Evolutionary conservation across 2,113 vertebrate species (phyloP), one percentile per base, ranked within the genome.

Genomic region (Apodemus sylvaticus): DNA sequence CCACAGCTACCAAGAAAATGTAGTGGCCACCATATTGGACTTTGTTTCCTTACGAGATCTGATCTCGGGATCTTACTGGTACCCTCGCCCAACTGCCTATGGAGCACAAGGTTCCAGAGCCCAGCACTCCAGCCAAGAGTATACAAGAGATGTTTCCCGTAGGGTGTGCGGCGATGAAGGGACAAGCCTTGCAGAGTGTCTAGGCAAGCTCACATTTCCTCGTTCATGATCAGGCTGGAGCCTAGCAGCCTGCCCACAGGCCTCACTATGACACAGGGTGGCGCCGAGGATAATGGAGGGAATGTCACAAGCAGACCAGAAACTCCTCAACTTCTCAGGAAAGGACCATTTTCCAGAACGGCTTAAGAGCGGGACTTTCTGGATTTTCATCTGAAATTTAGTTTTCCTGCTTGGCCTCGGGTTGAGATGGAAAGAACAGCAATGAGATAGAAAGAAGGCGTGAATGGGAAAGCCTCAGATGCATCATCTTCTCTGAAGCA

Each of bases 401-500:
- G 14, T 79, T 86, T 48, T 79, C 48, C 24, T 77, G 34, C 42
- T 34, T 58, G n/a, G 55, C 36, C 73, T 88, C 19, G 7, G 68
- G 48, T 7, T 8, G 26, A 89, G 62, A 29, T 2, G 4, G 24
- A 11, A 31, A 76, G n/a, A 17, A 34, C 45, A 88, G n/a, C 76
- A 64, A 10, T 53, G 16, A 76, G 73, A 39, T 6, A 62, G 81
- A 60, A 83, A 62, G n/a, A 16, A 11, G 11, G 1, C 0, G 0
- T 9, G n/a, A 12, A 12, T 10, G 6, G 45, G 64, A 66, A 0
- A 68, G 22, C 39, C 45, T 31, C 34, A 6, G 22, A 0, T 0
- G 0, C 29, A 2, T 5, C 39, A 12, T 20, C 39, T 5, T 1
- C 48, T 1, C 4, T 0, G 9, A 8, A 5, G 71, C 31, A 26